Conservation (phyloP, 2,888 invertebrate species). For the Prenolepis imparis region DNA sequence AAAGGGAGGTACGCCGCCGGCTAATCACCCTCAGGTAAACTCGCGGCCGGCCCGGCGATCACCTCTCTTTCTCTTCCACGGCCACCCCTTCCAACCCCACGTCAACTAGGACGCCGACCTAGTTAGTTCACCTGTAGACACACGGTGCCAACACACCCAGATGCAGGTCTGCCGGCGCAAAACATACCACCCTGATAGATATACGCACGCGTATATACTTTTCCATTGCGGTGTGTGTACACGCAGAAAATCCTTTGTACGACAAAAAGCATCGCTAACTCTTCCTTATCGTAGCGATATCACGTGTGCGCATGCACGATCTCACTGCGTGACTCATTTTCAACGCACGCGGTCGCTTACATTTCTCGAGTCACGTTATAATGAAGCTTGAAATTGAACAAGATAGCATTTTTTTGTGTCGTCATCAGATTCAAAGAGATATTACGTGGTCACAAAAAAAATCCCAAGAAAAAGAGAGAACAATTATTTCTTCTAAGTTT, state of each 20-base stretch:
- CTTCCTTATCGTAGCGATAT: constrained; percentile 44
- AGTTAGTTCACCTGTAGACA: constrained; percentile 82
- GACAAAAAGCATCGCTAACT: constrained; percentile 52
- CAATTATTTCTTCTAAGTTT: too few species aligned
- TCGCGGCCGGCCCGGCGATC: constrained; percentile 68
- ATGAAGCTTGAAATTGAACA: not conserved
- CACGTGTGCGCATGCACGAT: not conserved
- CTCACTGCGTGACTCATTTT: not conserved
- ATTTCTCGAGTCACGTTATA: not conserved
- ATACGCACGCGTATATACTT: constrained; percentile 45
- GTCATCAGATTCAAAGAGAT: not conserved
- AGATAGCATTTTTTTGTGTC: too few species aligned
- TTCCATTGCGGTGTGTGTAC: constrained; percentile 38
- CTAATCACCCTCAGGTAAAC: constrained; percentile 72
- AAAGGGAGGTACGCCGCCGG: constrained; percentile 18
- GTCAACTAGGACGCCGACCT: constrained; percentile 81
- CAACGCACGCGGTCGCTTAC: not conserved
- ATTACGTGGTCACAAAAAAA: not conserved
- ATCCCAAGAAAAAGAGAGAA: too few species aligned
- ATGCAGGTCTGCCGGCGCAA: constrained; percentile 69
- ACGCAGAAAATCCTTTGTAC: constrained; percentile 60
- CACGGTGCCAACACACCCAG: constrained; percentile 69
- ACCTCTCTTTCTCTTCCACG: constrained; percentile 43
- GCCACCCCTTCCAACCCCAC: constrained; percentile 49
- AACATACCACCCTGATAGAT: constrained; percentile 55